Conservation (phyloP, 2,113 vertebrate genomes). For the Lates calcarifer region DNA sequence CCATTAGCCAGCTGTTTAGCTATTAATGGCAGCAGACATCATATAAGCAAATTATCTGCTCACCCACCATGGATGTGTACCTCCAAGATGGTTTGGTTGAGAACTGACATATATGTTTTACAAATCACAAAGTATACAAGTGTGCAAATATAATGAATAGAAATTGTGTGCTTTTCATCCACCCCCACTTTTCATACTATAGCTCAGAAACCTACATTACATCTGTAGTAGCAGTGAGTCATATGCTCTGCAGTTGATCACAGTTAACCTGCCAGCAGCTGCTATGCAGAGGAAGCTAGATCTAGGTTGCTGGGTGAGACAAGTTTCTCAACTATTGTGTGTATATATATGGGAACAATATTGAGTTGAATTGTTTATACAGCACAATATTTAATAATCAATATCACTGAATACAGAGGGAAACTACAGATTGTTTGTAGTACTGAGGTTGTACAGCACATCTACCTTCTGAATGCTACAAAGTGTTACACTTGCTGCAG, state of each 20-base stretch:
- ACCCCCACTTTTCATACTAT: neutral
- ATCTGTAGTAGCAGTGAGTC: neutral
- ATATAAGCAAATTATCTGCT: slow-evolving; percentile 9
- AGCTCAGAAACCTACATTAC: neutral
- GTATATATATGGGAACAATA: neutral
- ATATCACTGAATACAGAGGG: too few relatives aligned
- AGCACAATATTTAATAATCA: neutral
- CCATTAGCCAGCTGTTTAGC: slow-evolving; percentile 52
- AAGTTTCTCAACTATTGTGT: neutral
- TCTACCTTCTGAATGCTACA: slow-evolving; percentile 27
- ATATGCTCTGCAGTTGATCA: neutral
- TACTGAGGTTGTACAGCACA: slow-evolving; percentile 22
- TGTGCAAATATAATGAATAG: neutral
- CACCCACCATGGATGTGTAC: neutral
- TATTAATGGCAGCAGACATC: slow-evolving; percentile 53
- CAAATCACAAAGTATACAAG: neutral
- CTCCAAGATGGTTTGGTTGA: neutral
- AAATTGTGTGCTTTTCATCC: neutral
- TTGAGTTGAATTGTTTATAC: neutral
- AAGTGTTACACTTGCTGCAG: neutral
- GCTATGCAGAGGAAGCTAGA: neutral
- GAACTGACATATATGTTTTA: neutral
- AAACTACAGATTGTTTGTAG: neutral
- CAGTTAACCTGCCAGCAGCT: neutral
- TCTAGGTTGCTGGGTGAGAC: neutral